Evolutionary conservation across 2,888 invertebrate species (phyloP), one percentile per base, ranked within the genome.

Genomic region (Nasonia oneida): DNA sequence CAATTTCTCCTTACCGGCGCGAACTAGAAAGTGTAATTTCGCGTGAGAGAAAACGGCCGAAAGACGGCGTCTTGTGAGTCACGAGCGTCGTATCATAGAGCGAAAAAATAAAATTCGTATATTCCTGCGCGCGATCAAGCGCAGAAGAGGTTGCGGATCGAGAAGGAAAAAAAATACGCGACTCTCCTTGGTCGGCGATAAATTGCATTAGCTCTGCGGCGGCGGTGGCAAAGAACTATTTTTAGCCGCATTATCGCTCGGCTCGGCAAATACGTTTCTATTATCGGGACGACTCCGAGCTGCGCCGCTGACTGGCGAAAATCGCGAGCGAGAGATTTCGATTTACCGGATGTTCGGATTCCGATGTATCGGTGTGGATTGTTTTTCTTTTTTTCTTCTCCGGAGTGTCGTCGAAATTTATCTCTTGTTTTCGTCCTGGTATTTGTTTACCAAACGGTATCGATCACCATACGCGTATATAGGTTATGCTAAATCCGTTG

Each of bases 121-220:
- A 23, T 23, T 23, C 23, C 23, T 23, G 23, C 23, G 23, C 23
- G 23, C 23, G 23, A 23, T 23, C 23, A 77, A 81, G 81, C 81
- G 85, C 61, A 71, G 77, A 78, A 78, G 61, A 81, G 81, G 73
- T 81, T 79, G 74, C 42, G 70, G 50, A 23, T 3, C 3, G 77
- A 18, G 73, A n/a, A 64, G 61, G 57, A 33, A 73, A 33, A 57
- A 85, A 85, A 61, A 73, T 33, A 47, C 33, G 78, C 84, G 75
- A 71, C 84, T 88, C 83, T 87, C 87, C 88, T 87, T 87, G 87
- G 84, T 70, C 70, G 70, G 81, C 86, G 88, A 89, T 88, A 88
- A 89, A 87, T 84, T 61, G 83, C 83, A 86, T 81, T 76, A 84
- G 81, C 53, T 29, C 8, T 29, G 14, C 82, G 70, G 81, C 57